Base-by-base conservation (phyloP, 2,797 vertebrate genomes). In the Sparus aurata region DNA sequence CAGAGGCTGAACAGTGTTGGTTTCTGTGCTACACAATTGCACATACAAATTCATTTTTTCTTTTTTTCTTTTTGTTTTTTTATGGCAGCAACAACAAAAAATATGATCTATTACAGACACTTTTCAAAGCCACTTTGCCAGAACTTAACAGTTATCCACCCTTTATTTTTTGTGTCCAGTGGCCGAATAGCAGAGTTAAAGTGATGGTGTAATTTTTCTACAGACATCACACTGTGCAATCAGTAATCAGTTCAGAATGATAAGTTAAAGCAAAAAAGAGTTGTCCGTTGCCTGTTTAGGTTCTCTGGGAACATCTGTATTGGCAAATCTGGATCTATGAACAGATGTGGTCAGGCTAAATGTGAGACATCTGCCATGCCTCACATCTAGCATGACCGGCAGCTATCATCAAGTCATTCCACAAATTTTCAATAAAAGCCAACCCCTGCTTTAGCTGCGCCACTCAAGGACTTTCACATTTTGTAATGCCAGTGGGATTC, bases 401-500 rank as follows among this genome's bases (percentile, higher is more conserved):
- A 45, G 53, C 50, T 67, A 25, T 63, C 20, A 69, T 77, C 17
- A 67, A 68, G 59, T 63, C 10, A 30, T 64, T 78, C 25, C 38
- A 43, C 50, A 61, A 5, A 69, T 75, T 77, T 80, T 68, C 27
- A 71, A 53, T 65, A 64, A 77, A 82, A 58, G 58, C 64, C 38
- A 38, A 38, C 38, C 38, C 38, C 38, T 55, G 25, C 47, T 64
- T 55, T 65, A 58, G 58, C 53, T 43, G 17, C 54, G 18, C 23
- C 69, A 74, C 43, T 70, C 60, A 60, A 58, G 55, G 63, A 62
- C n/a, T 67, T 78, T 64, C 12, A 74, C 60, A 82, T 80, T 79
- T 78, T 83, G 27, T 64, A 53, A 78, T 68, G 65, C 55, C 16
- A 73, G 27, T 34, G 61, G 49, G 66, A 75, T 73, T 78, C 62